Evolutionary conservation across 1,140 invertebrate genomes (phyloP), one percentile per base, ranked within the genome.

Genomic region (Lordiphosa mommai): DNA sequence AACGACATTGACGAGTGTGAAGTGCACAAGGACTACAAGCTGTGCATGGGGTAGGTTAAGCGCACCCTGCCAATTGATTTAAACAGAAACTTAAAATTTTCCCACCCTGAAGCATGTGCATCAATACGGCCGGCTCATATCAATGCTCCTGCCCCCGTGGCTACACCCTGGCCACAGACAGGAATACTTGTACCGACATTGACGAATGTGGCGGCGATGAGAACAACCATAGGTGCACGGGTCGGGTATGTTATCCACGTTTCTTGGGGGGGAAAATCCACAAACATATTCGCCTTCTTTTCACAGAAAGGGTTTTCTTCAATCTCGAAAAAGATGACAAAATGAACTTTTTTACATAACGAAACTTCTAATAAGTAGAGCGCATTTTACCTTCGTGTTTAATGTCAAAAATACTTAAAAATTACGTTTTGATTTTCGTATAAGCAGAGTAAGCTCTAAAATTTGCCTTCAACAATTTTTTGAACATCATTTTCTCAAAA

Each of bases 1-100:
- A 90, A 91, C 61, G 97, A 98, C 86, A 91, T 98, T 23, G 93
- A 99, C 88, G 97, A 99, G 88, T 99, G 97, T 84, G 91, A 91
- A 47, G 91, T 94, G 63, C 93, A 92, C 23, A 93, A 93, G 65
- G 91, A 92, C 3, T 90, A 93, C 44, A 92, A 92, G 44, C 86
- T 96, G 1, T 98, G 96, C 80, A 91, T 95, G 51, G 96, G 97
- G 77, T 79, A 70, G 10, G 16, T 10, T 12, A 7, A 9, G 4
- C 1, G 1, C 20, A 46, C 27, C 2, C 20, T 14, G 1, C 1
- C 3, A 37, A 17, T 7, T 7, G 1, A 33, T 4, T 30, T 20
- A 2, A n/a, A 5, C 14, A 30, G 23, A 27, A 10, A 16, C 29
- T 7, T 9, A 4, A 37, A 12, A n/a, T n/a, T 44, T 14, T 40